Evolutionary conservation across 2,888 invertebrate genomes (phyloP).

Genomic region (Cylindroiulus punctatus): DNA sequence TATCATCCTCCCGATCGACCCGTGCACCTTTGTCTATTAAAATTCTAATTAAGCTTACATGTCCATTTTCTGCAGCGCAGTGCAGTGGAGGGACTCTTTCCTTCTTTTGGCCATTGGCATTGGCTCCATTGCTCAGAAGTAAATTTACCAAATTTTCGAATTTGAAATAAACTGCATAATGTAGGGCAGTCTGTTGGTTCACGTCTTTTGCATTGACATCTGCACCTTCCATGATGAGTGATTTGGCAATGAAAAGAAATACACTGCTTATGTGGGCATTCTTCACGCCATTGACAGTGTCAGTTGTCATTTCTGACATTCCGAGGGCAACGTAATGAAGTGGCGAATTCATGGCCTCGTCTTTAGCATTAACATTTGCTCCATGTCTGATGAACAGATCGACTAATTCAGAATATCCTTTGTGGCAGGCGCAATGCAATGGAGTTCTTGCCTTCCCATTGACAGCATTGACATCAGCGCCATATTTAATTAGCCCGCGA

Average conservation of each 20-base stretch:
- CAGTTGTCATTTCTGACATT: neutral
- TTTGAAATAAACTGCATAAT: neutral
- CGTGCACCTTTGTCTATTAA: neutral
- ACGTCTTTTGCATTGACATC: neutral
- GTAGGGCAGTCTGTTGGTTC: neutral
- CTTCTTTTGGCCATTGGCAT: neutral
- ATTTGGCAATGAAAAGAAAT: neutral
- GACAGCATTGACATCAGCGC: neutral
- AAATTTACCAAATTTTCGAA: neutral
- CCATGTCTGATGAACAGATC: neutral
- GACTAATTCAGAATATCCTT: neutral
- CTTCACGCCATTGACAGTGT: too few relatives aligned
- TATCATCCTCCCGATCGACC: neutral
- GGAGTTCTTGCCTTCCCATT: neutral
- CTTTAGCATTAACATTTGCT: conserved; percentile 22
- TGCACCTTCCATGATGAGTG: neutral
- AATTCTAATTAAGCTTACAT: neutral
- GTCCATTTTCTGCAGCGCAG: neutral
- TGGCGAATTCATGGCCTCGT: neutral
- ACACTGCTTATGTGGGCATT: neutral
- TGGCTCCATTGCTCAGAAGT: neutral
- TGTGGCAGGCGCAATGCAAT: neutral
- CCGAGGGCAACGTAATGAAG: neutral
- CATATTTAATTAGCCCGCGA: neutral
- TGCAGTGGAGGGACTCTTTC: neutral